A percentile compares a stretch with the other conserved stretches of the same genome.
Evolutionary conservation across 2,113 vertebrate genomes (phyloP).

Genomic region (Nestor notabilis): DNA sequence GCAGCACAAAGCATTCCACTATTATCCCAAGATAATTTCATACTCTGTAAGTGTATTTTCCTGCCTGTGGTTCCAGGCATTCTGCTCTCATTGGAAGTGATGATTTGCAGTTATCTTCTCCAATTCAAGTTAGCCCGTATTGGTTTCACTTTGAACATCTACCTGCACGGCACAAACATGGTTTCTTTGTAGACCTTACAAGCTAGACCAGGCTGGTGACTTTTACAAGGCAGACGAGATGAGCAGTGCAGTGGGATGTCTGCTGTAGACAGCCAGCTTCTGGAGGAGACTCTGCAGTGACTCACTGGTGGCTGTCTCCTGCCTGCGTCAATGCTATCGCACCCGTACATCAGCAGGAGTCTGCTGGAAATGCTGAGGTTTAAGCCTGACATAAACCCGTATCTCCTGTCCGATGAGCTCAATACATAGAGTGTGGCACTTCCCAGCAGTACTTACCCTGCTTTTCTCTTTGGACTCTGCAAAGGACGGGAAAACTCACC

Average conservation of each 20-base stretch:
- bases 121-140: not conserved
- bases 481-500: not conserved
- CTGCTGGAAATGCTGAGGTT: not conserved
- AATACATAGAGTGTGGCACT: not conserved
- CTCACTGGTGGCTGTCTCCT: conserved; percentile 16
- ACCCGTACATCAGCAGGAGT: not conserved
- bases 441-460: conserved; percentile 17
- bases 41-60: conserved; percentile 31
- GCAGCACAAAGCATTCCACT: not conserved
- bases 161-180: not conserved
- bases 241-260: not conserved
- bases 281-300: not conserved
- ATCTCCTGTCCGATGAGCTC: not conserved
- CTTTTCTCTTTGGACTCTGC: not conserved
- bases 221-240: not conserved
- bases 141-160: not conserved
- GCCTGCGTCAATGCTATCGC: not conserved
- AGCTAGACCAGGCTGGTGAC: not conserved
- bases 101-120: conserved; percentile 3
- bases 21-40: conserved; percentile 52
- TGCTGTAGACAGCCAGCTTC: not conserved
- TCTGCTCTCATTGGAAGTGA: conserved; percentile 11
- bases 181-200: not conserved
- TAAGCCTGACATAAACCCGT: not conserved
- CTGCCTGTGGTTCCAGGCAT: conserved; percentile 13